Evolutionary conservation across 1,140 invertebrate genomes (phyloP).

Genomic region (Thaumatotibia leucotreta): DNA sequence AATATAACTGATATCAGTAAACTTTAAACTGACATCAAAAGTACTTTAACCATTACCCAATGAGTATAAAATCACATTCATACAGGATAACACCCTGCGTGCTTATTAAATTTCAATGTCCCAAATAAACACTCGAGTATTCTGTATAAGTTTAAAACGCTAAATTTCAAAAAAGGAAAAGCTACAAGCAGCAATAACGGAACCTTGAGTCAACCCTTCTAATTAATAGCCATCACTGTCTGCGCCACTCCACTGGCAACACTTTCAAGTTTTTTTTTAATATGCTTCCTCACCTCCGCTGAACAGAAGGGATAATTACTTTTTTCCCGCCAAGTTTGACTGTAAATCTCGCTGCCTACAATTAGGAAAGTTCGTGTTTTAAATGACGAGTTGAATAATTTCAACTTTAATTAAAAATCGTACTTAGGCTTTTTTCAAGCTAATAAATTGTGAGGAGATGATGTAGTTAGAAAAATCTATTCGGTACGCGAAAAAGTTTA

Average conservation of each 20-base stretch:
- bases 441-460: background rate
- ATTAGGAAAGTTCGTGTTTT: slow-evolving; percentile 60
- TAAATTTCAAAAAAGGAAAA: slow-evolving; percentile 21
- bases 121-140: too few relatives aligned
- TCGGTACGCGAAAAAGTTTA: too few relatives aligned
- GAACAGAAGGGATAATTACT: slow-evolving; percentile 72
- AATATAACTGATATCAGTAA: too few relatives aligned
- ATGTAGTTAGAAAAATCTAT: background rate
- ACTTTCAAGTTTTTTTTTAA: slow-evolving; percentile 72
- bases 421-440: background rate
- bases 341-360: slow-evolving; percentile 57
- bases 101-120: too few relatives aligned
- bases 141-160: too few relatives aligned
- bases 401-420: slow-evolving; percentile 1
- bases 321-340: slow-evolving; percentile 59
- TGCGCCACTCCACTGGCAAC: slow-evolving; percentile 66
- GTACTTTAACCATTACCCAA: too few relatives aligned
- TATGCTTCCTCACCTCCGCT: slow-evolving; percentile 73
- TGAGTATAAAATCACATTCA: too few relatives aligned
- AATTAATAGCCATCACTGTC: slow-evolving; percentile 75
- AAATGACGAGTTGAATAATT: slow-evolving; percentile 17
- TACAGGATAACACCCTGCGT: too few relatives aligned
- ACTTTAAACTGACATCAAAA: too few relatives aligned
- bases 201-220: slow-evolving; percentile 72
- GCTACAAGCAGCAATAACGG: slow-evolving; percentile 56